Percentiles rank a stretch among this genome's conserved stretches.
Evolutionary conservation across 2,113 vertebrate species (phyloP).

Genomic region (Eolophus roseicapilla): DNA sequence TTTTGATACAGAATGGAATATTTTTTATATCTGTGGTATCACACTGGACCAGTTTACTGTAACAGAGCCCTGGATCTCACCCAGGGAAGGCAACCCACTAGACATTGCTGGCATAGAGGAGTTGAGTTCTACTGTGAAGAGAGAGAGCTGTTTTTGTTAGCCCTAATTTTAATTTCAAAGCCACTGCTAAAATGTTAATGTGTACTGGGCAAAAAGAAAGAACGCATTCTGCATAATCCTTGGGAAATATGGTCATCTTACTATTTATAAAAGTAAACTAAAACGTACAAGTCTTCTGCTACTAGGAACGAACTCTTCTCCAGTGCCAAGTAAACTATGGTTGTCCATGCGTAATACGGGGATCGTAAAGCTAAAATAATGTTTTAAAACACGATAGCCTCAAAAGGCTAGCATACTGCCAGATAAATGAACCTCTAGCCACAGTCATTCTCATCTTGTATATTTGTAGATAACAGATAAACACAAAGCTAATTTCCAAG

Average conservation of each 20-base stretch:
- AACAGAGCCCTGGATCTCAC: conserved; percentile 66
- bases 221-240: neutral
- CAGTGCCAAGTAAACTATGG: conserved; percentile 46
- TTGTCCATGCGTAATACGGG: conserved; percentile 29
- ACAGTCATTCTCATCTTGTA: conserved; percentile 45
- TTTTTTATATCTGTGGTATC: conserved; percentile 83
- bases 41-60: conserved; percentile 82
- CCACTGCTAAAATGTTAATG: conserved; percentile 20
- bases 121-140: conserved; percentile 66
- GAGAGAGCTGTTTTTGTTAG: neutral
- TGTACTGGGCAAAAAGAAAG: neutral
- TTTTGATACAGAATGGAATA: conserved; percentile 86
- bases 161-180: conserved; percentile 49
- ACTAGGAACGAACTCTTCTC: conserved; percentile 49
- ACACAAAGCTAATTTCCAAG: conserved; percentile 27
- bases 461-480: conserved; percentile 42
- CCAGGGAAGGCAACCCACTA: conserved; percentile 52
- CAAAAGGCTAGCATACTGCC: conserved; percentile 40
- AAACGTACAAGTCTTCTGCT: neutral
- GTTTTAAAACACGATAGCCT: conserved; percentile 15
- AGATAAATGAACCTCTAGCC: conserved; percentile 33
- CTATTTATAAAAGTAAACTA: neutral
- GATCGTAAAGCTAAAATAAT: neutral
- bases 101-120: conserved; percentile 49
- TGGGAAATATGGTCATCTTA: conserved; percentile 32